A percentile compares a stretch with the other conserved stretches of the same genome.
phyloP scores from a whole-genome alignment of 2,797 vertebrate genomes.

The Galaxias olidus region DNA sequence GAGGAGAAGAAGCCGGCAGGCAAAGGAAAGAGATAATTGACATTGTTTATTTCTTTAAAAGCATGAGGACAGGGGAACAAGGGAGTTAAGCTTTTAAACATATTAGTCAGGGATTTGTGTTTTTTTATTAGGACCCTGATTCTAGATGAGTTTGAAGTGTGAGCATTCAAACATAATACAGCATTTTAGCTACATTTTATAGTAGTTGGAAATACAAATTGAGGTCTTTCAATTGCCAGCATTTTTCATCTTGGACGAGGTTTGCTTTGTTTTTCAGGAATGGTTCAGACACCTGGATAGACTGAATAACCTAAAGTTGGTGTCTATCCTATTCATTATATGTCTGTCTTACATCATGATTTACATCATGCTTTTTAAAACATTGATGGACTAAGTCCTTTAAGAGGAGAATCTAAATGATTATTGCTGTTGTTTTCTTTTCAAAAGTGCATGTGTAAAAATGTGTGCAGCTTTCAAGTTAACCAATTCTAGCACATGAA shows the following conservation, averaged over 20 bases:
- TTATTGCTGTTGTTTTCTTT: slow-evolving; percentile 48
- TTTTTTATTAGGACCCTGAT: too few relatives aligned
- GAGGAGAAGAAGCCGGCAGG: slow-evolving; percentile 51
- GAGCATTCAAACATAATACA: too few relatives aligned
- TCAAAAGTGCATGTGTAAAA: slow-evolving; percentile 53
- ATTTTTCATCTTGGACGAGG: too few relatives aligned
- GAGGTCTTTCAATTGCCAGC: too few relatives aligned
- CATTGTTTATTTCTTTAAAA: too few relatives aligned
- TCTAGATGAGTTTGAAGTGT: too few relatives aligned
- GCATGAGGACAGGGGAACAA: neutral
- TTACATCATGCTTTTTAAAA: slow-evolving; percentile 53
- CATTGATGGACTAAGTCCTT: slow-evolving; percentile 59
- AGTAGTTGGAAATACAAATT: too few relatives aligned
- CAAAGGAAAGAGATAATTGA: slow-evolving; percentile 76
- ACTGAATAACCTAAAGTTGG: slow-evolving; percentile 60
- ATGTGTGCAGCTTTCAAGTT: too few relatives aligned
- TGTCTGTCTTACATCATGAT: slow-evolving; percentile 30
- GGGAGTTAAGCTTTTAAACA: slow-evolving; percentile 13
- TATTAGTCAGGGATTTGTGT: slow-evolving; percentile 13
- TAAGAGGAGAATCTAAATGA: slow-evolving; percentile 48
- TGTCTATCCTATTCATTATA: slow-evolving; percentile 32
- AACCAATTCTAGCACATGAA: too few relatives aligned
- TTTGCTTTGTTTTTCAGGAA: too few relatives aligned
- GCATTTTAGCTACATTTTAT: too few relatives aligned
- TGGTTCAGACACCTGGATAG: too few relatives aligned